phyloP scores from a whole-genome alignment of 2,888 invertebrate genomes.

The Sinelater perroti region DNA sequence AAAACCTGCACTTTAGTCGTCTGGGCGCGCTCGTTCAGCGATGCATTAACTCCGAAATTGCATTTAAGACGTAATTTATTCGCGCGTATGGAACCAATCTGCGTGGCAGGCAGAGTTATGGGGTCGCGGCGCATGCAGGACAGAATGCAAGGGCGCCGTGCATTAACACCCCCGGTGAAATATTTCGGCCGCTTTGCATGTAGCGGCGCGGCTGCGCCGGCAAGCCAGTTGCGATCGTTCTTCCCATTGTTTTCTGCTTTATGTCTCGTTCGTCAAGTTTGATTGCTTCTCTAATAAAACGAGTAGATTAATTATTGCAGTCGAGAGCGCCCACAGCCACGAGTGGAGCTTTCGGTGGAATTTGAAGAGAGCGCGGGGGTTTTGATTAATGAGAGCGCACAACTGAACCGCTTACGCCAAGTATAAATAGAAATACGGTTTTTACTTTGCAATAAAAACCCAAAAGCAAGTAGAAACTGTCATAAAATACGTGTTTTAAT shows the following conservation, averaged over 20 bases:
- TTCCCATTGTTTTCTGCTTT: conserved; percentile 11
- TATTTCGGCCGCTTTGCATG: conserved; percentile 25
- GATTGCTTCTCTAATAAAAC: conserved; percentile 16
- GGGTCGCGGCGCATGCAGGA: conserved; percentile 15
- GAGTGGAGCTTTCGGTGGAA: too few relatives aligned
- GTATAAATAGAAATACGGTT: too few relatives aligned
- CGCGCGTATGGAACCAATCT: conserved; percentile 18
- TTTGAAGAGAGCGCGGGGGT: too few relatives aligned
- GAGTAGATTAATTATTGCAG: conserved; percentile 8
- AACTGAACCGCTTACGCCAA: too few relatives aligned
- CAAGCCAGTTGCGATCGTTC: conserved; percentile 12
- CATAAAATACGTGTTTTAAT: too few relatives aligned
- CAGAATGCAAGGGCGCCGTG: conserved; percentile 24
- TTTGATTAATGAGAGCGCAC: too few relatives aligned
- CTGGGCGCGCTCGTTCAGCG: background rate
- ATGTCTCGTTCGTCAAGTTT: conserved; percentile 3
- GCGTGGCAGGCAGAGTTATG: conserved; percentile 17
- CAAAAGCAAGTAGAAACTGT: too few relatives aligned
- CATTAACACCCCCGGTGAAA: conserved; percentile 29
- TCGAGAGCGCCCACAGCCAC: too few relatives aligned
- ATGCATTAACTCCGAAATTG: conserved; percentile 4
- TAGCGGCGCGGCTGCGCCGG: background rate
- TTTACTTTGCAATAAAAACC: too few relatives aligned
- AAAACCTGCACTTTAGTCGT: conserved; percentile 9
- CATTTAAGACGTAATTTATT: conserved; percentile 19